Evolutionary conservation across 2,113 vertebrate species (phyloP).

Genomic region (Paracanthobrama guichenoti): DNA sequence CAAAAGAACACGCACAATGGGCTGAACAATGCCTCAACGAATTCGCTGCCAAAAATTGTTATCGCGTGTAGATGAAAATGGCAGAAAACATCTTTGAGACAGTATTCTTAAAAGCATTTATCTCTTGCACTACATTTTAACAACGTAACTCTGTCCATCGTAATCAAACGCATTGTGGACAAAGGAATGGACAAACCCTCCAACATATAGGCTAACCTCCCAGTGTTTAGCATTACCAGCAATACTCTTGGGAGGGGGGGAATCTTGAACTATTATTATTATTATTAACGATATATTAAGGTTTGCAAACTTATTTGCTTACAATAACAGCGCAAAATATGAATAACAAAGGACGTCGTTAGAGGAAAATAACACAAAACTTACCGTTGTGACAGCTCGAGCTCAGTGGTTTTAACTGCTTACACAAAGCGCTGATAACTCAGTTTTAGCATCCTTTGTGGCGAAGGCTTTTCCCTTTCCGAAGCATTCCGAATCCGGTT

Average conservation of each 20-base stretch:
- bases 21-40: conserved; percentile 16
- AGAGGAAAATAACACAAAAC: neutral
- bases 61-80: neutral
- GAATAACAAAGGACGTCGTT: neutral
- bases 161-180: neutral
- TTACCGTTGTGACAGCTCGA: conserved; percentile 5
- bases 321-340: neutral
- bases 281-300: neutral
- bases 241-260: neutral
- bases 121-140: neutral
- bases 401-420: neutral
- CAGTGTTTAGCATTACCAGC: neutral
- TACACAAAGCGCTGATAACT: neutral
- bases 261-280: neutral
- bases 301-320: neutral
- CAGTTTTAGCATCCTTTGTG: conserved; percentile 13
- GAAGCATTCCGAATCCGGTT: neutral
- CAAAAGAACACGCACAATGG: conserved; percentile 52
- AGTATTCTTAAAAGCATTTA: neutral
- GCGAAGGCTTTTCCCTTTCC: neutral
- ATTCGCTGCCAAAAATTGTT: neutral
- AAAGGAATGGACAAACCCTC: conserved; percentile 3
- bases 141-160: neutral
- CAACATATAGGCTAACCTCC: neutral
- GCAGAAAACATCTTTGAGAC: neutral